phyloP scores from a whole-genome alignment of 30 jellyfish, hydroid and myxozoan species.

The Catostylus mosaicus region DNA sequence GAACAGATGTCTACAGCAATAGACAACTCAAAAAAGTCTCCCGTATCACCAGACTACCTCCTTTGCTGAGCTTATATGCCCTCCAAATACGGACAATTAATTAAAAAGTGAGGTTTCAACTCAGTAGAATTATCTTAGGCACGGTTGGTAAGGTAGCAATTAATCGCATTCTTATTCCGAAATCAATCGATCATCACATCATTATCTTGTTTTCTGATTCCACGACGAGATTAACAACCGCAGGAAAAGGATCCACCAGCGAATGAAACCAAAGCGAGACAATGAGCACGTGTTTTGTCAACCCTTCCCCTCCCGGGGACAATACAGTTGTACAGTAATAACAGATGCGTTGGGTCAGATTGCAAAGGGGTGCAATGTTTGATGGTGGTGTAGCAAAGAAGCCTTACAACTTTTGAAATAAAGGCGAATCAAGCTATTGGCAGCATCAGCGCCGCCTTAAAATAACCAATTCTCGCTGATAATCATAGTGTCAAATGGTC shows the following conservation, averaged over 20 bases:
- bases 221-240: conserved; percentile 30
- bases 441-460: too few relatives aligned
- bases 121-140: conserved; percentile 11
- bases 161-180: conserved; percentile 16
- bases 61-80: background rate
- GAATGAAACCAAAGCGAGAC: background rate
- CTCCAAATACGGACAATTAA: conserved; percentile 7
- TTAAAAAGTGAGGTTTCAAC: conserved; percentile 20
- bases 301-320: too few relatives aligned
- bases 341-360: too few relatives aligned
- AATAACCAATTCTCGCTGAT: too few relatives aligned
- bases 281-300: background rate
- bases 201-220: conserved; percentile 39
- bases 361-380: too few relatives aligned
- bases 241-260: conserved; percentile 11
- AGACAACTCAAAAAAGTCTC: background rate
- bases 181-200: conserved; percentile 46
- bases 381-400: too few relatives aligned
- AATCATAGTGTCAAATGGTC: too few relatives aligned
- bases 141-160: conserved; percentile 30
- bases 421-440: too few relatives aligned
- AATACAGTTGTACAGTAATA: too few relatives aligned
- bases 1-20: background rate
- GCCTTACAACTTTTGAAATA: too few relatives aligned
- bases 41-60: background rate